Evolutionary conservation across 2,113 vertebrate genomes (phyloP).

Genomic region (Oryzias javanicus): DNA sequence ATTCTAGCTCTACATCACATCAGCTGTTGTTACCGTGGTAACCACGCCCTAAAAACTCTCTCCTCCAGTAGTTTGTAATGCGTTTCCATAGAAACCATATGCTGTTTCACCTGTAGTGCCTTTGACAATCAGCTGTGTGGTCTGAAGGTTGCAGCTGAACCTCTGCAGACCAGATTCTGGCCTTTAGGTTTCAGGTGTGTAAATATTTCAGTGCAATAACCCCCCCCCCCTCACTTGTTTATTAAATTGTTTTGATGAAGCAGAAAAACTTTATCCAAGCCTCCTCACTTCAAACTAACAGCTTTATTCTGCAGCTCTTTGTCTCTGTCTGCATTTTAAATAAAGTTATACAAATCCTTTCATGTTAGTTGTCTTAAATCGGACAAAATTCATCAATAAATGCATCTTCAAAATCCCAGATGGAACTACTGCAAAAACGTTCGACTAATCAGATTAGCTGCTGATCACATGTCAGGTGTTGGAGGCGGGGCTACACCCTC

Average conservation of each 20-base stretch:
- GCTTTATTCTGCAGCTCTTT: neutral
- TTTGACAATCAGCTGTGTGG: constrained; percentile 46
- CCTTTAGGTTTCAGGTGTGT: neutral
- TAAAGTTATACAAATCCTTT: neutral
- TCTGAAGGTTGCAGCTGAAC: neutral
- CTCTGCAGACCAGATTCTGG: neutral
- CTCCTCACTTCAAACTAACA: neutral
- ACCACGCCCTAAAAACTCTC: too few species aligned
- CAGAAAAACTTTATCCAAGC: neutral
- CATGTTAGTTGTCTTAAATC: neutral
- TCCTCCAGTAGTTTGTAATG: too few species aligned
- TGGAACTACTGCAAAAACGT: too few species aligned
- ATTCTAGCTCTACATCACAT: too few species aligned
- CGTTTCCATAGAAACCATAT: neutral
- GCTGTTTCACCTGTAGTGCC: constrained; percentile 23
- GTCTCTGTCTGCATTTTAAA: neutral
- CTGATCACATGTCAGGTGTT: constrained; percentile 7
- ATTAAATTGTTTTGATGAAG: neutral
- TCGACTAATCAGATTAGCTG: neutral
- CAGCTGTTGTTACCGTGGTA: too few species aligned
- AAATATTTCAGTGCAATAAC: constrained; percentile 14
- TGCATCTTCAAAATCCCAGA: neutral
- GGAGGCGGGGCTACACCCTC: neutral
- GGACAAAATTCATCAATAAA: neutral
- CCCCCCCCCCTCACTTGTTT: neutral